Evolutionary conservation across 1,140 invertebrate genomes (phyloP), one percentile per base, ranked within the genome.

Genomic region (Campoletis sonorensis): DNA sequence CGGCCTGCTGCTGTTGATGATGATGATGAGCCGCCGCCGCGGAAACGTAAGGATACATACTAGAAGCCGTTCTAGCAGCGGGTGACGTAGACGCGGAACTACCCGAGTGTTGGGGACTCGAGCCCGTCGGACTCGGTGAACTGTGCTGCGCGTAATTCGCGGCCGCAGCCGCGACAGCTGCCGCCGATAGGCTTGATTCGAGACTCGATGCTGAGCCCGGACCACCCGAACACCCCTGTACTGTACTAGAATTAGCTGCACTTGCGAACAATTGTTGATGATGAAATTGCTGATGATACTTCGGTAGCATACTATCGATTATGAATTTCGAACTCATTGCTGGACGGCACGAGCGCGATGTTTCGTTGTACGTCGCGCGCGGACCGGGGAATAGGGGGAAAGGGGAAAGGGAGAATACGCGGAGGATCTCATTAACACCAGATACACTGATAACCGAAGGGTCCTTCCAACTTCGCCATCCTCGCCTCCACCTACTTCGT

Each of bases 261-360:
- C 89, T 92, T 82, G 91, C 90, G 90, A 94, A 94, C 86, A 94
- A 92, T 87, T 94, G 94, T 85, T 94, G 94, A 93, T 95, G 95
- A 93, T 94, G 95, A 89, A 95, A 96, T 93, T 96, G 95, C 89
- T 95, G 95, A 90, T 96, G 95, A 93, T 98, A 98, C 94, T 98
- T 98, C 87, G 97, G 97, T 93, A 98, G 95, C 96, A 98, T 98
- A 94, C 96, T 97, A 96, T 98, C 97, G 93, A 98, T 97, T 95
- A 97, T 96, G 94, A 98, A 98, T 95, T 98, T 98, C 93, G 96
- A 97, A 95, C 96, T 98, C 97, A 98, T 93, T 93, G 90, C 88
- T 89, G 89, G 85, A 76, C 83, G 84, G 80, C 78, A 84, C 87
- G 86, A 84, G 75, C 30, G 54, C 76, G 54, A 61, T 75, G 40